These are phyloP conservation scores for Elephas maximus DNA, from an alignment of 2,113 vertebrate species.

Conservation along the genomic window DNA sequence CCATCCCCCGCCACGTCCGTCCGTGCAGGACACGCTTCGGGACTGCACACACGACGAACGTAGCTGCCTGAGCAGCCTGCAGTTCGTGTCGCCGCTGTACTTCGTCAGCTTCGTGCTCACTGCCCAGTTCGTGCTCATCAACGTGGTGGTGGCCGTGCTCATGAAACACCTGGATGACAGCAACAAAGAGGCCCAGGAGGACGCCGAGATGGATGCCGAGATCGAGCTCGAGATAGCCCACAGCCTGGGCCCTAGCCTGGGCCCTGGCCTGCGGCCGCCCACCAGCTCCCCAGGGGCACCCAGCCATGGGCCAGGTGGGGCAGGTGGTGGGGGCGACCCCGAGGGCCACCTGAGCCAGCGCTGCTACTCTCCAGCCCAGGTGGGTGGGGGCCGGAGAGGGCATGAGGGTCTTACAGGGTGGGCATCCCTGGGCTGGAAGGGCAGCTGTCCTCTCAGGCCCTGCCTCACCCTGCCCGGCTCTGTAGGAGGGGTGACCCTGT, in stretches of 20 bases:
- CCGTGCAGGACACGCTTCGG: slow-evolving; percentile 95
- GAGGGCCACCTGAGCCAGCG: slow-evolving; percentile 85
- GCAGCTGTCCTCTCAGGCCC: not conserved
- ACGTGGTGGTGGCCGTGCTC: slow-evolving; percentile 99
- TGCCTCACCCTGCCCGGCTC: not conserved
- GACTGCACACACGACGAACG: slow-evolving; percentile 97
- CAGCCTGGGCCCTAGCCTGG: slow-evolving; percentile 90
- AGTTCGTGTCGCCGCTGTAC: slow-evolving; percentile 97
- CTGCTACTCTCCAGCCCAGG: slow-evolving; percentile 96
- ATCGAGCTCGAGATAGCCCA: slow-evolving; percentile 97
- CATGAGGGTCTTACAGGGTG: not conserved
- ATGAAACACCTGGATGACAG: slow-evolving; percentile 99
- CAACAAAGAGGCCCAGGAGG: slow-evolving; percentile 99
- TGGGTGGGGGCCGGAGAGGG: slow-evolving; percentile 80
- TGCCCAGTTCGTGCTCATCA: slow-evolving; percentile 99
- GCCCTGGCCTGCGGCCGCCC: slow-evolving; percentile 87
- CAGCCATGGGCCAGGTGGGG: slow-evolving; percentile 67
- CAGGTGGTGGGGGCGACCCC: slow-evolving; percentile 77
- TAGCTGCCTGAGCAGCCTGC: slow-evolving; percentile 96
- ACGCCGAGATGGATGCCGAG: slow-evolving; percentile 99
- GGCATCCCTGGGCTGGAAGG: not conserved
- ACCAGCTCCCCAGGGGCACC: slow-evolving; percentile 83
- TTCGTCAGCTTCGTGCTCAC: slow-evolving; percentile 99
- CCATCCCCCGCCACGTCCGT: not conserved
- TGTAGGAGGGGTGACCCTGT: not conserved